phyloP scores from a whole-genome alignment of 2,113 vertebrate species.

The Eclectus roratus region DNA sequence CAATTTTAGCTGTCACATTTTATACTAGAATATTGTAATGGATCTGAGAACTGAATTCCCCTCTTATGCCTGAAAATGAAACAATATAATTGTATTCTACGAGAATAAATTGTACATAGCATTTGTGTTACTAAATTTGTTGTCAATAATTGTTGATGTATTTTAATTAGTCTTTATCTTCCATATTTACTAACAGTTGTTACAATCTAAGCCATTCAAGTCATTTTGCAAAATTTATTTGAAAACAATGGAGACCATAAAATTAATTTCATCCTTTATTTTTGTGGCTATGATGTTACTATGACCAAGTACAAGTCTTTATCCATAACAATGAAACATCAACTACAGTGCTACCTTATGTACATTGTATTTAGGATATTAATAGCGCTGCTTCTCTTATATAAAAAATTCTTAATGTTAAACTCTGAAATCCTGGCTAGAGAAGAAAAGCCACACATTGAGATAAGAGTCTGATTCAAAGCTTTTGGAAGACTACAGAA shows the following conservation, averaged over 20 bases:
- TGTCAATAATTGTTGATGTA: not conserved
- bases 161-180: not conserved
- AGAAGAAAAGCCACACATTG: not conserved
- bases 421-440: not conserved
- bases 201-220: not conserved
- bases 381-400: not conserved
- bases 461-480: not conserved
- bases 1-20: not conserved
- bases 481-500: not conserved
- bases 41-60: not conserved
- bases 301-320: not conserved
- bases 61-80: not conserved
- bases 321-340: not conserved
- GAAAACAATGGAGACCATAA: not conserved
- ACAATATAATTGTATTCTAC: not conserved
- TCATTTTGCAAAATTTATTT: not conserved
- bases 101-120: not conserved
- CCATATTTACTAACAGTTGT: not conserved
- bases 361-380: not conserved
- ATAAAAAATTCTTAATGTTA: not conserved
- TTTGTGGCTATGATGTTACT: not conserved
- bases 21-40: not conserved
- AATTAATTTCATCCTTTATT: not conserved
- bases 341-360: not conserved
- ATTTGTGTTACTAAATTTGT: not conserved